Base-by-base conservation (phyloP, 1,140 invertebrate genomes). In the Armadillidium nasatum region DNA sequence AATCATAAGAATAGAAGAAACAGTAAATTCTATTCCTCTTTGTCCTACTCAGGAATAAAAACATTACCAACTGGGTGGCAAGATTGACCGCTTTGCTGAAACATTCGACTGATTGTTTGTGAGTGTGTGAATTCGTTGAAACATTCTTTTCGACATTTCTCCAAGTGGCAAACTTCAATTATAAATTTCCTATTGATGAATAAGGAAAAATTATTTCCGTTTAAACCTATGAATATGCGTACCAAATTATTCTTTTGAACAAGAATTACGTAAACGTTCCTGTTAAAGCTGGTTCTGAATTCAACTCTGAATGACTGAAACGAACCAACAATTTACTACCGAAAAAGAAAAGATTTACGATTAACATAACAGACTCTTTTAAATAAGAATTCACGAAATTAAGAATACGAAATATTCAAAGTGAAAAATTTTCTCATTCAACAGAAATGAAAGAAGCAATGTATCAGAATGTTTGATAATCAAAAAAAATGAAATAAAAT, bases 151-250 rank as follows among this genome's bases (percentile, higher is more conserved):
- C 11, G 19, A 19, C 50, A 60, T 15, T 60, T 60, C 50, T 60
- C 50, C 7, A 60, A 60, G 11, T 60, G 19, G 50, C 50, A 60
- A 60, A 60, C 11, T 60, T 60, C 19, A 60, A 60, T 60, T 15
- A 60, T 60, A 60, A 60, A 60, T 60, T 60, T 60, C 19, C 50
- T 60, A 60, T 60, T 60, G 50, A 60, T 60, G 50, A 60, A 60
- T 60, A 19, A 60, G 19, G 50, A 60, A 13, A 60, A 60, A 60
- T 60, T 60, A 60, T 19, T 13, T 19, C 11, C 19, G 19, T 60
- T 60, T 19, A 60, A 60, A 60, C 7, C 11, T 19, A 60, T 33
- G 50, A 60, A 60, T 60, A 60, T 19, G 50, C 50, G 50, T 60
- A 60, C 2, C 50, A 60, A 60, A 60, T 60, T 60, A 60, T 15